Evolutionary conservation across 2,888 invertebrate species (phyloP).

Genomic region (Macaria liturata): DNA sequence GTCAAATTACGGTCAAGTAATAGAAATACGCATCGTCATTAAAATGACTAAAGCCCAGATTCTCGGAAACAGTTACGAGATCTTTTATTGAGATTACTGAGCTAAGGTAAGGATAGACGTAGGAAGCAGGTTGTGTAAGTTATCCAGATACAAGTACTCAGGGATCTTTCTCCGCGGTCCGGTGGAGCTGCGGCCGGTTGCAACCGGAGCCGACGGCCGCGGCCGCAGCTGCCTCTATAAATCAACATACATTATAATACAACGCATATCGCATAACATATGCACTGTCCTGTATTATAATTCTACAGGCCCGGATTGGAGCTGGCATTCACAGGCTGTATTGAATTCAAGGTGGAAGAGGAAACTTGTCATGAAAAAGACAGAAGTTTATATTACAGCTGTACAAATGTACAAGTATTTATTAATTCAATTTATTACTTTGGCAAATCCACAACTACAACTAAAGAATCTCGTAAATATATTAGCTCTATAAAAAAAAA

Average conservation of each 20-base stretch:
- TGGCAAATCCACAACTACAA: too few relatives aligned
- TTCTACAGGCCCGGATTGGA: conserved; percentile 14
- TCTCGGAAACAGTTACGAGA: conserved; percentile 13
- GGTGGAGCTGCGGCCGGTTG: conserved; percentile 25
- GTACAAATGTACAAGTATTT: too few relatives aligned
- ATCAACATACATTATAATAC: conserved; percentile 30
- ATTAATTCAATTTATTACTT: too few relatives aligned
- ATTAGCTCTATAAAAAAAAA: too few relatives aligned
- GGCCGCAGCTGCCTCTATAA: conserved; percentile 43
- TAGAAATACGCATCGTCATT: too few relatives aligned
- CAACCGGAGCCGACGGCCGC: conserved; percentile 28
- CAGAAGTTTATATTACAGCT: too few relatives aligned
- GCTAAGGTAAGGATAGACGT: conserved; percentile 1
- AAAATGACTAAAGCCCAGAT: neutral
- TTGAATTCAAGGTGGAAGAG: conserved; percentile 38
- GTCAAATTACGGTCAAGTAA: too few relatives aligned
- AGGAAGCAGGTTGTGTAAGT: conserved; percentile 11
- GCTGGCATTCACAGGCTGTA: conserved; percentile 38
- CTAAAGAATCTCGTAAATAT: too few relatives aligned
- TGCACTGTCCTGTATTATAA: conserved; percentile 10
- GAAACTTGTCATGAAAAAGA: neutral
- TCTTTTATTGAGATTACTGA: conserved; percentile 14
- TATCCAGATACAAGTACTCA: conserved; percentile 18
- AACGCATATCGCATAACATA: conserved; percentile 26
- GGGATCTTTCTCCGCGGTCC: conserved; percentile 10